phyloP scores from a whole-genome alignment of 2,113 vertebrate species.

The Onychostruthus taczanowskii region DNA sequence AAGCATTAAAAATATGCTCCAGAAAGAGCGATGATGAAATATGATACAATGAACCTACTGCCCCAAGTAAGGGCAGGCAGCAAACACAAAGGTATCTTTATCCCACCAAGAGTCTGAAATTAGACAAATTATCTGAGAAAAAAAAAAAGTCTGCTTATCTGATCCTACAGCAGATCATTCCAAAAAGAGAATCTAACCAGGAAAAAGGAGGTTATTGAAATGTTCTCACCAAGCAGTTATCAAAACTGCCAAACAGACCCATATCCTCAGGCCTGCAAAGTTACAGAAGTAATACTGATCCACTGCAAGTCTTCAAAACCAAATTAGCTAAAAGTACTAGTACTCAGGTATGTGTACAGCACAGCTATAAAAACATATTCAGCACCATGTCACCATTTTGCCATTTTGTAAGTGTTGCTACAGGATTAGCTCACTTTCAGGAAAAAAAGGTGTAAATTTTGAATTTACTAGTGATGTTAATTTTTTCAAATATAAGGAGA shows the following conservation, averaged over 20 bases:
- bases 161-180: background rate
- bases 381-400: background rate
- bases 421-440: background rate
- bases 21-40: background rate
- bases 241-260: background rate
- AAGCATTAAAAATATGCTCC: background rate
- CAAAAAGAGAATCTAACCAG: background rate
- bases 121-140: background rate
- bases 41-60: background rate
- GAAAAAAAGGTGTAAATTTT: background rate
- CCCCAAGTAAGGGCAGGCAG: background rate
- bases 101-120: background rate
- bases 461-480: background rate
- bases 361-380: background rate
- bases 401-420: background rate
- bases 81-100: background rate
- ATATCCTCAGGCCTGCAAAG: background rate
- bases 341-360: background rate
- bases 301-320: background rate
- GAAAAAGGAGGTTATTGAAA: background rate
- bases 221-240: background rate
- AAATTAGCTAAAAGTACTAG: background rate
- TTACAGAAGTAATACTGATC: background rate
- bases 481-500: background rate
- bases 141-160: background rate